Evolutionary conservation across 2,113 vertebrate species (phyloP), one percentile per base, ranked within the genome.

Genomic region (Notiomystis cincta): DNA sequence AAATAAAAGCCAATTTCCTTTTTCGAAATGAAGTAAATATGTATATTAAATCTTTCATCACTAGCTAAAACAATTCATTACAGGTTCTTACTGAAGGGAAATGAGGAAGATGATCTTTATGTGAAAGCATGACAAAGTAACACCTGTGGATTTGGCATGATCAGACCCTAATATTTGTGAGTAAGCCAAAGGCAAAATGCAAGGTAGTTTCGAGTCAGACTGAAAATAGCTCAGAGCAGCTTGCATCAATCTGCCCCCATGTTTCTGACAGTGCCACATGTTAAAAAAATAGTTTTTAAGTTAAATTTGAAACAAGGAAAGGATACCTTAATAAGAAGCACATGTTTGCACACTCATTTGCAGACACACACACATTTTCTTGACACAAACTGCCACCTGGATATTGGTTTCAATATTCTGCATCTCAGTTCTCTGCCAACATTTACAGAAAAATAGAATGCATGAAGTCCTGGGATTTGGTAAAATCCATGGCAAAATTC

Each of bases 401-500:
- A 95, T 19, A 65, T 44, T 73, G 50, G 15, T 76, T 88, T 72
- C 67, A 78, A 19, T 81, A 85, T 70, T 71, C 62, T 86, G 58
- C 35, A 86, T 77, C 60, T 80, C 71, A 60, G 14, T 62, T 72
- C 62, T 83, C 50, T 72, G 42, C 47, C 88, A 83, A 73, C 35
- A 73, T 70, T 79, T 80, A 70, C 56, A 88, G 31, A 28, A 75
- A 80, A 95, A 66, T 20, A 82, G 42, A 95, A 90, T 30, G 44
- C 30, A 20, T 21, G 20, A 83, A 86, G 47, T 70, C 38, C 42
- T 50, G 13, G 40, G 42, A 71, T 92, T 51, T 62, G 62, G 38
- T 51, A 70, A 90, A 95, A 87, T 38, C 62, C 57, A 56, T 75
- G 71, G 44, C 88, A 94, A 92, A 90, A 45, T 15, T 91, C 67